Conservation (phyloP, 1,140 invertebrate genomes). For the Zaprionus inermis region DNA sequence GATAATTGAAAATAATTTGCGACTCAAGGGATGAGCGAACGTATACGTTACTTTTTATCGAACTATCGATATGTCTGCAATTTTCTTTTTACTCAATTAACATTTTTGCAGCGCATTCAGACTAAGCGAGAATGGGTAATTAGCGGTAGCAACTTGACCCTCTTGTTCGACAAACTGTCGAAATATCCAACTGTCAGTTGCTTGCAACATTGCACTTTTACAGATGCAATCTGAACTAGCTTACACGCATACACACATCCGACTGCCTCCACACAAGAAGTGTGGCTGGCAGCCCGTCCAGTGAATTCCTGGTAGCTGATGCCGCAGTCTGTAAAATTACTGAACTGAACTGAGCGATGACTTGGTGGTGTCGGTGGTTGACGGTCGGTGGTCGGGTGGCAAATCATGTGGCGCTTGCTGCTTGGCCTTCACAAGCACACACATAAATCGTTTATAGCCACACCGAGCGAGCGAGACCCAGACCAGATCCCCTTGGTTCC, state of each 20-base stretch:
- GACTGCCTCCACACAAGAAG: conserved; percentile 18
- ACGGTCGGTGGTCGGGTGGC: conserved; percentile 8
- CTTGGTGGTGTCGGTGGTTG: conserved; percentile 44
- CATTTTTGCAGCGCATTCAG: conserved; percentile 20
- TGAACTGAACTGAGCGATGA: conserved; percentile 77
- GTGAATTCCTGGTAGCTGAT: conserved; percentile 63
- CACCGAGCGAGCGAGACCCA: conserved; percentile 56
- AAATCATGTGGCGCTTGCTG: conserved; percentile 66
- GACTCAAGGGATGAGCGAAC: neutral
- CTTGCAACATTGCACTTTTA: conserved; percentile 44
- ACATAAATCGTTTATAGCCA: conserved; percentile 82
- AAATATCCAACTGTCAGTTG: conserved; percentile 40
- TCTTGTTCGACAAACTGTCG: conserved; percentile 3
- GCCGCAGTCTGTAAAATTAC: conserved; percentile 77
- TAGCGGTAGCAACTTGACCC: conserved; percentile 20
- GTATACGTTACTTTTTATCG: neutral
- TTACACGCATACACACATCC: conserved; percentile 39
- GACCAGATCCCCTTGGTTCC: conserved; percentile 14
- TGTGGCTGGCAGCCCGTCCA: conserved; percentile 9
- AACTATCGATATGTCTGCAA: neutral
- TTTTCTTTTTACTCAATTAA: conserved; percentile 20
- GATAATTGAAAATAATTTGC: neutral
- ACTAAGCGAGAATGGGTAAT: conserved; percentile 26
- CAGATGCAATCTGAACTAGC: conserved; percentile 70
- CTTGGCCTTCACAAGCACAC: conserved; percentile 62